Conservation (phyloP, 2,113 vertebrate species). For the Philantomba maxwellii region DNA sequence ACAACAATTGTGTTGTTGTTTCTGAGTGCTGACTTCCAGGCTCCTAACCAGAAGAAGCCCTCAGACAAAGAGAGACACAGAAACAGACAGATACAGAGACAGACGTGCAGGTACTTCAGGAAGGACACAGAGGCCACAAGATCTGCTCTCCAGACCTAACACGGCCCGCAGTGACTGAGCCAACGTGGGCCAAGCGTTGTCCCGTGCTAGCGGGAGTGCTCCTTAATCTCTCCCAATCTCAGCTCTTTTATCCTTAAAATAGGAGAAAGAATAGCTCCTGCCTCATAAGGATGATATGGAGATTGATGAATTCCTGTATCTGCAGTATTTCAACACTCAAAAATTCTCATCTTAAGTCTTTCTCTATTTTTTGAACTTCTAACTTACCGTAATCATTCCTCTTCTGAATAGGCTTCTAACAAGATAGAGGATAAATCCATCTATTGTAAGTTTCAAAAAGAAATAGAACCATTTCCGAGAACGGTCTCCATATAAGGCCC, state of each 20-base stretch:
- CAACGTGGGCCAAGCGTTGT: rapidly evolving
- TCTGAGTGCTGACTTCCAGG: background rate
- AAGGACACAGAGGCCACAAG: background rate
- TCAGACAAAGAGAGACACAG: background rate
- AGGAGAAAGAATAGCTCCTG: background rate
- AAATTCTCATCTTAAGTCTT: background rate
- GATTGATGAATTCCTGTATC: background rate
- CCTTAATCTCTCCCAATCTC: background rate
- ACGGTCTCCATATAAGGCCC: background rate
- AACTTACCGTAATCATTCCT: background rate
- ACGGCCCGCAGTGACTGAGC: background rate
- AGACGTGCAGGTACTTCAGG: background rate
- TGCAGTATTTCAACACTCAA: background rate
- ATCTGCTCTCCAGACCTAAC: background rate
- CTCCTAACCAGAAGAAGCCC: background rate
- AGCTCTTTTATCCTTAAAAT: background rate
- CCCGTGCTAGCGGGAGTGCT: background rate
- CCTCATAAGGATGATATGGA: background rate
- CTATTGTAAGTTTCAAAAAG: background rate
- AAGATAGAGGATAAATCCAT: background rate
- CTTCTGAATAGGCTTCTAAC: background rate
- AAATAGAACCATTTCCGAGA: background rate
- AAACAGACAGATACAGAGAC: background rate
- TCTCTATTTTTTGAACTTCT: background rate
- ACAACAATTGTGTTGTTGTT: background rate